Evolutionary conservation across 2,113 vertebrate species (phyloP).

Genomic region (Malaclemys terrapin): DNA sequence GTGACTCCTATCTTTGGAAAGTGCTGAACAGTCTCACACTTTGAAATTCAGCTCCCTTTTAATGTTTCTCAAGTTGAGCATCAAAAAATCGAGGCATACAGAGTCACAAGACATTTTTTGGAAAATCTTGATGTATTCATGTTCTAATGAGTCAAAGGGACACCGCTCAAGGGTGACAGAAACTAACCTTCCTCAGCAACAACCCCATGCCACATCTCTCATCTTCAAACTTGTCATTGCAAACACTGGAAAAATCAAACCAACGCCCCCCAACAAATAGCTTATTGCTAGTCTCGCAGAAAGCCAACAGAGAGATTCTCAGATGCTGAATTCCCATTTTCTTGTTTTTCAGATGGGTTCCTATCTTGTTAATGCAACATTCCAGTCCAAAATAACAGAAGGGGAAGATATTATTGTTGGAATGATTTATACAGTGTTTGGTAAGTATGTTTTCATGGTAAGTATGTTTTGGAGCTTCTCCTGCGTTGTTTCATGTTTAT

Average conservation of each 20-base stretch:
- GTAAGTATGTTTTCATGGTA: constrained; percentile 62
- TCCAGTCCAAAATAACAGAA: constrained; percentile 79
- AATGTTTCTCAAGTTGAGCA: background rate
- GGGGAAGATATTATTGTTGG: constrained; percentile 76
- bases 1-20: background rate
- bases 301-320: background rate
- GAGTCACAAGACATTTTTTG: background rate
- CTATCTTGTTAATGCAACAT: constrained; percentile 58
- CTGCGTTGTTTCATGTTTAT: background rate
- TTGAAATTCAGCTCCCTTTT: background rate
- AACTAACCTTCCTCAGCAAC: background rate
- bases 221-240: background rate
- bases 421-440: constrained; percentile 79
- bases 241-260: background rate
- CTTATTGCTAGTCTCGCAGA: background rate
- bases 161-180: background rate
- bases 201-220: background rate
- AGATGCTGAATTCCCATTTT: background rate
- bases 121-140: background rate
- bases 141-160: background rate
- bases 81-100: background rate
- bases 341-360: constrained; percentile 74
- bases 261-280: background rate
- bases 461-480: background rate
- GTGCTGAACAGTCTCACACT: background rate